Base-by-base conservation (phyloP, 2,113 vertebrate species). In the Lophotis ruficrista region DNA sequence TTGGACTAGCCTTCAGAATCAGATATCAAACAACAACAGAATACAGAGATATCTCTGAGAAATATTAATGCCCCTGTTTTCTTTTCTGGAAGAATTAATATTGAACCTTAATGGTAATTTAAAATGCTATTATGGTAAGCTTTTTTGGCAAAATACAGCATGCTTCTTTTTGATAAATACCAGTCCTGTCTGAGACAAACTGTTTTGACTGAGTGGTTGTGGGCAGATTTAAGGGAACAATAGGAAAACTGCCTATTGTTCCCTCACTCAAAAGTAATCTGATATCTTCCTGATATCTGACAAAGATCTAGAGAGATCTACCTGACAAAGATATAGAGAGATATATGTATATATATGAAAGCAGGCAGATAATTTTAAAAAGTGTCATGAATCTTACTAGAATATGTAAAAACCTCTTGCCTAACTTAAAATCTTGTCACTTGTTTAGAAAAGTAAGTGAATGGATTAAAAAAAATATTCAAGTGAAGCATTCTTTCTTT, bases 401-500 rank as follows among this genome's bases (percentile, higher is more conserved):
- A 38, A 24, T 37, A 73, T 8, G 47, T 66, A 51, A 62, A 93
- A 78, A 27, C 35, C 18, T 69, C 35, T 51, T 13, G 11, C 35
- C 8, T 41, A 53, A 64, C 14, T 68, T 78, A 31, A 77, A 77
- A 91, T 45, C 58, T 47, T 58, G n/a, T 56, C 28, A 57, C 51
- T 12, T 77, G 22, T 57, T 94, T 87, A 82, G 41, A 66, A n/a
- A 80, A 86, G 25, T 7, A 30, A 89, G 28, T 69, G 5, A 79
- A 45, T 27, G 48, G 33, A 57, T 47, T 41, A 18, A 1, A 13
- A 30, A n/a, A 51, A 23, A 2, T 11, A 38, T 5, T 11, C 7
- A 62, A 58, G 14, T 11, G 41, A 85, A 58, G 30, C 31, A 75
- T 91, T 88, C 14, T 91, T 91, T 87, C 68, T 92, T 97, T 98